phyloP scores from a whole-genome alignment of 2,888 invertebrate species.

The Sipunculus nudus region DNA sequence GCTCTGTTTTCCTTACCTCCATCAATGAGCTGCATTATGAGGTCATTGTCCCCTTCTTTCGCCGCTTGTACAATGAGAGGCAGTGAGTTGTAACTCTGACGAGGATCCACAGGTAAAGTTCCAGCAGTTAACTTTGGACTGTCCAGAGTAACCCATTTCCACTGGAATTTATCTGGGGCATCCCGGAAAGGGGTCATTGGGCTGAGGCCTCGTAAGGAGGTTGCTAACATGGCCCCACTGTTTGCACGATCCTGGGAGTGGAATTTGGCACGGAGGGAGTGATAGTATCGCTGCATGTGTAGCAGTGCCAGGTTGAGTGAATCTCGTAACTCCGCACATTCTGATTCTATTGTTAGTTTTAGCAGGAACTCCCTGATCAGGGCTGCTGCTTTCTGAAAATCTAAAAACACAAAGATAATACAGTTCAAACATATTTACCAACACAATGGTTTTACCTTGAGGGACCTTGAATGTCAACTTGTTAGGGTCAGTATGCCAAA shows the following conservation, averaged over 20 bases:
- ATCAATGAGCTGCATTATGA: conserved; percentile 50
- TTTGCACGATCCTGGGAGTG: conserved; percentile 19
- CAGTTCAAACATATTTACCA: too few relatives aligned
- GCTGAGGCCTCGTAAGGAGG: conserved; percentile 61
- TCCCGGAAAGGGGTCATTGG: conserved; percentile 66
- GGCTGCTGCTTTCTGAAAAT: conserved; percentile 66
- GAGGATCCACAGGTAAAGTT: conserved; percentile 45
- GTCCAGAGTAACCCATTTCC: conserved; percentile 60
- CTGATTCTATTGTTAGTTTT: conserved; percentile 61
- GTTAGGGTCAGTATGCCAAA: too few relatives aligned
- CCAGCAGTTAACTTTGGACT: conserved; percentile 45
- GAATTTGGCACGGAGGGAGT: conserved; percentile 40
- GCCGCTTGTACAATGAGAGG: conserved; percentile 57
- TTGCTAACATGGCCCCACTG: conserved; percentile 38
- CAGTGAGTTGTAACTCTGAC: conserved; percentile 47
- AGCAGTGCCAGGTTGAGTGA: conserved; percentile 62
- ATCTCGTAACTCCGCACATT: conserved; percentile 65
- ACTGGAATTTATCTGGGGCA: conserved; percentile 62
- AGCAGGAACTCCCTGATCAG: conserved; percentile 64
- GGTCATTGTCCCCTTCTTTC: conserved; percentile 53
- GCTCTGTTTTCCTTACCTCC: conserved; percentile 54
- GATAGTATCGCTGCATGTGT: conserved; percentile 65
- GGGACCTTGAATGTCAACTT: too few relatives aligned
- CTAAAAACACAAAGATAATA: conserved; percentile 46
- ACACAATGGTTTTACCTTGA: too few relatives aligned